Conservation (phyloP, 2,113 vertebrate species). For the Alexandromys fortis region DNA sequence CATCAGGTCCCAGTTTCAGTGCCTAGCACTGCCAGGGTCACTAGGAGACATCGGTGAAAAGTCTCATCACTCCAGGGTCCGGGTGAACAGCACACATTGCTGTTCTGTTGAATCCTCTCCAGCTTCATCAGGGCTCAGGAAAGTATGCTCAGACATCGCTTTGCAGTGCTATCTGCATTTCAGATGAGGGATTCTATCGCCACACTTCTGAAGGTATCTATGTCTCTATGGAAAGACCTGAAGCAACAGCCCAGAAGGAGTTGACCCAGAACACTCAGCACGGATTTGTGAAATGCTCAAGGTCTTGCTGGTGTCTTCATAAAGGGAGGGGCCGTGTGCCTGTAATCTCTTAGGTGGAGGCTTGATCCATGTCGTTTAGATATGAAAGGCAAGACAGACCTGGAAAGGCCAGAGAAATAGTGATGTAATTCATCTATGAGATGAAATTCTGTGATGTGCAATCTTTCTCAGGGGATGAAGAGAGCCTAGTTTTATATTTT, state of each 20-base stretch:
- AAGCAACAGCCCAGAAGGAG: not conserved
- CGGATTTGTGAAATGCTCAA: constrained; percentile 23
- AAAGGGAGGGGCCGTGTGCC: not conserved
- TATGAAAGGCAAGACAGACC: constrained; percentile 27
- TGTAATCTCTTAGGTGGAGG: not conserved
- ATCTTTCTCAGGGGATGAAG: not conserved
- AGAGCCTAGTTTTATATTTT: not conserved
- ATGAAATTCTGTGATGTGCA: not conserved
- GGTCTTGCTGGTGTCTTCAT: not conserved
- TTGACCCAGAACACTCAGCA: constrained; percentile 12
- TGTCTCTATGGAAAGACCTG: not conserved
- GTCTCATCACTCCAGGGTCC: not conserved
- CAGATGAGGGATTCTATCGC: not conserved
- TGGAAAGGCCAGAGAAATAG: not conserved
- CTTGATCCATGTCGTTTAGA: not conserved
- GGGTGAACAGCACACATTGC: not conserved
- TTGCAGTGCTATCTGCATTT: constrained; percentile 2
- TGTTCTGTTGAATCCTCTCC: not conserved
- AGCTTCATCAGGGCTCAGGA: not conserved
- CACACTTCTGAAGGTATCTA: not conserved
- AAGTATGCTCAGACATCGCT: not conserved
- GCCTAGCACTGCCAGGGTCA: not conserved
- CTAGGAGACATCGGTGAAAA: not conserved
- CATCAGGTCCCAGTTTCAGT: not conserved
- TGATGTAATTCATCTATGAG: constrained; percentile 19